Base-by-base conservation (phyloP, 2,888 invertebrate genomes). In the Nezara viridula region DNA sequence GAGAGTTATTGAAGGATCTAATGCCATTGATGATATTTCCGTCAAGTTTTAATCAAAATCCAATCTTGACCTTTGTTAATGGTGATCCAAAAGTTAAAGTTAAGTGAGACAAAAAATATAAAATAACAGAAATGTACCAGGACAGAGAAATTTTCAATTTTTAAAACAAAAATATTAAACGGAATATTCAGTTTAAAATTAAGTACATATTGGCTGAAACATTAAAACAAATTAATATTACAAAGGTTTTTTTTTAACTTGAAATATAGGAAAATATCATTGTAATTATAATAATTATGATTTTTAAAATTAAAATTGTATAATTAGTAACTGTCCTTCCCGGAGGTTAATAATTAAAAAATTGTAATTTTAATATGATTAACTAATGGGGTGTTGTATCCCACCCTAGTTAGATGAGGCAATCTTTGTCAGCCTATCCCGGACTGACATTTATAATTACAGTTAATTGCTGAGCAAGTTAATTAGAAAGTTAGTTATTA, bases 401-500 rank as follows among this genome's bases (percentile, higher is more conserved):
- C 66, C 66, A 73, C 66, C 66, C 32, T 24, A 24, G 66, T 1
- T 19, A 37, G 37, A 73, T 73, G 37, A 37, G 66, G 66, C 66
- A 73, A 73, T 73, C 66, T 21, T 73, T 73, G 66, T 73, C 66
- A 73, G 66, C 66, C 66, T 73, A 73, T 32, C 66, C 66, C 66
- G 7, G 37, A 73, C 66, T 73, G 66, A 73, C 66, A 73, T 73
- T 73, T 37, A 73, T 73, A 73, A 73, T 73, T 73, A 73, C 32
- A 37, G 66, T 73, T 73, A 73, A 73, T 73, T 73, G 66, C 32
- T 19, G 37, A 73, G 66, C 66, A 37, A 37, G 66, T 73, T 73
- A 73, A 73, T 73, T 73, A 73, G 66, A 73, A 73, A 73, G 66
- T 73, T 73, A 73, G 66, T 73, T 73, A 73, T 73, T 73, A 73